Evolutionary conservation across 2,113 vertebrate genomes (phyloP).

Genomic region (Butorides virescens): DNA sequence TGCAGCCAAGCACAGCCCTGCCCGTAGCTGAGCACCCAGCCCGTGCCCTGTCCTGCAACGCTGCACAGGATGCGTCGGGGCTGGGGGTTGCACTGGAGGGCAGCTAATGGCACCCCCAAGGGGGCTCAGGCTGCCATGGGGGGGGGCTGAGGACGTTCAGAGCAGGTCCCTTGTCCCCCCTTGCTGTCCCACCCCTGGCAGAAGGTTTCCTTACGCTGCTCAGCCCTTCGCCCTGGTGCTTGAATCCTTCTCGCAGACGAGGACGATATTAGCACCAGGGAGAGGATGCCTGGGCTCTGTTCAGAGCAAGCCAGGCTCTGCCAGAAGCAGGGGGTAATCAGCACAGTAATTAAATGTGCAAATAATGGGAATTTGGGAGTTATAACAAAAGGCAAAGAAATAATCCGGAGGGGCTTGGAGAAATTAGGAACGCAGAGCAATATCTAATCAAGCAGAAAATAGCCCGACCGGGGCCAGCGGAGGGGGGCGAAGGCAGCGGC

Average conservation of each 20-base stretch:
- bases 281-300: neutral
- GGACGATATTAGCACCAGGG: neutral
- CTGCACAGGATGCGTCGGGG: neutral
- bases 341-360: constrained; percentile 10
- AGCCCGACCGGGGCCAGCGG: neutral
- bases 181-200: neutral
- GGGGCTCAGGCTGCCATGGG: neutral
- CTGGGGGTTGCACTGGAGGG: neutral
- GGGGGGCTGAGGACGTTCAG: neutral
- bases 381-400: constrained; percentile 33
- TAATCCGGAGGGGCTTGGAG: neutral
- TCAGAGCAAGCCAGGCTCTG: neutral
- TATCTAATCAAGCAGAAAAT: constrained; percentile 31
- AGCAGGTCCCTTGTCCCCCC: neutral
- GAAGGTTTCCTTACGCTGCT: neutral
- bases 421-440: constrained; percentile 6
- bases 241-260: neutral
- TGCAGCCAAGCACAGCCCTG: neutral
- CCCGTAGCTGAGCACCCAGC: neutral
- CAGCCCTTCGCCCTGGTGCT: fast-evolving
- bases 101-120: neutral
- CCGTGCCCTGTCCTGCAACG: neutral
- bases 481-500: neutral
- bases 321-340: constrained; percentile 2
- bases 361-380: constrained; percentile 27